Conservation (phyloP, 2,797 vertebrate genomes). For the Urophycis tenuis region DNA sequence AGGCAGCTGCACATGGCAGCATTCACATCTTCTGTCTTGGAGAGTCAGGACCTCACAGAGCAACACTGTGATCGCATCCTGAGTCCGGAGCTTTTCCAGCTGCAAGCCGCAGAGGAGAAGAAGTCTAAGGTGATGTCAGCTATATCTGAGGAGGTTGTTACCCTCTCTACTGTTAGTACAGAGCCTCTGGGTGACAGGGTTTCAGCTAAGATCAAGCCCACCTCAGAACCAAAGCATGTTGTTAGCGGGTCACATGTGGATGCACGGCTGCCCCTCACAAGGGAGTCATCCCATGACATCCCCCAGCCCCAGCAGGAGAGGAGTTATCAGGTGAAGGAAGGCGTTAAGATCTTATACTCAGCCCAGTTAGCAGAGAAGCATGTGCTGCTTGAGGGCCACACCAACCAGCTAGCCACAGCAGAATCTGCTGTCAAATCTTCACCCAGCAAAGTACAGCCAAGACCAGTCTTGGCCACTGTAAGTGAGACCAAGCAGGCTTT, state of each 20-base stretch:
- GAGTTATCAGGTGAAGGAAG: constrained; percentile 71
- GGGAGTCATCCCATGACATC: constrained; percentile 65
- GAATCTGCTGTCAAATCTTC: constrained; percentile 56
- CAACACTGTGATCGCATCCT: constrained; percentile 72
- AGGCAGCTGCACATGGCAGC: constrained; percentile 69
- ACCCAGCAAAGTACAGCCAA: constrained; percentile 49
- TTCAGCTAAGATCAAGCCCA: constrained; percentile 46
- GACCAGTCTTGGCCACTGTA: constrained; percentile 52
- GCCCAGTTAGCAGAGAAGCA: constrained; percentile 65
- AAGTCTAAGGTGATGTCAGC: constrained; percentile 63
- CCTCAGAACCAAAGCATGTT: constrained; percentile 63
- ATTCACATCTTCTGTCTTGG: constrained; percentile 69
- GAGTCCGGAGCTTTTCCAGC: constrained; percentile 65
- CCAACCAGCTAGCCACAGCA: constrained; percentile 53
- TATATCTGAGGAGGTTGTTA: constrained; percentile 68
- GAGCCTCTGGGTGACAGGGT: constrained; percentile 48
- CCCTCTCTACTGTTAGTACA: constrained; percentile 61
- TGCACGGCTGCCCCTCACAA: constrained; percentile 64
- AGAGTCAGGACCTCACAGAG: constrained; percentile 71
- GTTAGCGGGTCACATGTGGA: constrained; percentile 70
- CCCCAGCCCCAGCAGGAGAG: constrained; percentile 61
- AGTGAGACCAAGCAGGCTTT: constrained; percentile 65
- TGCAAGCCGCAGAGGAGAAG: constrained; percentile 57
- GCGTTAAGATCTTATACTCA: constrained; percentile 71
- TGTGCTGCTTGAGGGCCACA: constrained; percentile 64